phyloP scores from a whole-genome alignment of 2,113 vertebrate species.

The Hippocampus barbouri region DNA sequence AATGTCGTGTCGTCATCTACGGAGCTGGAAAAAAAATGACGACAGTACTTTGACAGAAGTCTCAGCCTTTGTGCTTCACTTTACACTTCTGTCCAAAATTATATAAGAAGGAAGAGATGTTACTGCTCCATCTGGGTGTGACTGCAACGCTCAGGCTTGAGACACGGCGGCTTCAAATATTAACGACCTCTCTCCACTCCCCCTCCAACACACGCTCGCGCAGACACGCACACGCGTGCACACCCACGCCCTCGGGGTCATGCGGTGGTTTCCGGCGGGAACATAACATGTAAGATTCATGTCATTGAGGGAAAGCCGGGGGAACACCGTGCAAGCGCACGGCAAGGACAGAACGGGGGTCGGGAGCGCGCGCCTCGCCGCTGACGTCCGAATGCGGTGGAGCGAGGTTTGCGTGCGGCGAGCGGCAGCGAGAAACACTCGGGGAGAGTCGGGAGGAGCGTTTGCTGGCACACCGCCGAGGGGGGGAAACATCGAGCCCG shows the following conservation, averaged over 20 bases:
- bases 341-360: constrained; percentile 9
- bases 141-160: constrained; percentile 30
- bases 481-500: not conserved
- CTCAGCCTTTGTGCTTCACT: not conserved
- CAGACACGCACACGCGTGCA: constrained; percentile 2
- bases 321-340: constrained; percentile 23
- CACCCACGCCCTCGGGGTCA: constrained; percentile 8
- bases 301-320: constrained; percentile 29
- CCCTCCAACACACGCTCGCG: not conserved
- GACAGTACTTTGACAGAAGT: not conserved
- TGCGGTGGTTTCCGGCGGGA: constrained; percentile 32
- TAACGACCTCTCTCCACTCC: constrained; percentile 13
- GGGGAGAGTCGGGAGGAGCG: not conserved
- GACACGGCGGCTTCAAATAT: constrained; percentile 42
- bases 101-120: constrained; percentile 2
- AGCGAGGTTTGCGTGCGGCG: constrained; percentile 4
- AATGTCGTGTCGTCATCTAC: not conserved
- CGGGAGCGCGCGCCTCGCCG: not conserved
- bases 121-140: constrained; percentile 19
- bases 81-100: not conserved
- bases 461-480: not conserved
- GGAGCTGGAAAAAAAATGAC: not conserved
- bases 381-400: not conserved
- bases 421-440: constrained; percentile 15
- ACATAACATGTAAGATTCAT: constrained; percentile 51